Evolutionary conservation across 2,113 vertebrate genomes (phyloP).

Genomic region (Caloenas nicobarica): DNA sequence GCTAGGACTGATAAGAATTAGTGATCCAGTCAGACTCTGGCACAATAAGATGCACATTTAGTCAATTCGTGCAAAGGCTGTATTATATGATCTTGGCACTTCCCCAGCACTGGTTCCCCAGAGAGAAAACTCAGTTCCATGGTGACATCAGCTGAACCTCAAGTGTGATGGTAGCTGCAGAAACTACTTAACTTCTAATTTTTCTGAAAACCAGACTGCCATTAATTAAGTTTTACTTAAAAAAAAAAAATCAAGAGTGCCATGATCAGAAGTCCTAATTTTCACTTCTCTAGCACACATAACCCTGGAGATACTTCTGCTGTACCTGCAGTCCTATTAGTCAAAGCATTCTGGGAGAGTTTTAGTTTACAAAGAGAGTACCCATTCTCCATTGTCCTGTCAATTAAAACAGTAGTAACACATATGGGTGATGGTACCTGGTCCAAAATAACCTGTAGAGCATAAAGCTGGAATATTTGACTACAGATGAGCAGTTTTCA

Average conservation of each 20-base stretch:
- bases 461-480: background rate
- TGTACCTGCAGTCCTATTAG: background rate
- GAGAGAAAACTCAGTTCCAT: conserved; percentile 18
- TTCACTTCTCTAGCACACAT: background rate
- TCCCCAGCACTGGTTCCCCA: background rate
- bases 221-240: background rate
- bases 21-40: conserved; percentile 46
- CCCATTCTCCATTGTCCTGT: background rate
- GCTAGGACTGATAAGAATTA: conserved; percentile 33
- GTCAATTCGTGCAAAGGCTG: conserved; percentile 30
- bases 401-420: background rate
- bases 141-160: conserved; percentile 43
- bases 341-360: background rate
- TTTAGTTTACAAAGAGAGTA: background rate
- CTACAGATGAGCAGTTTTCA: background rate
- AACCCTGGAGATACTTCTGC: background rate
- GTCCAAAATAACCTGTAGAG: background rate
- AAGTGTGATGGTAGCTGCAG: background rate
- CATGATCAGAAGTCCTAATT: background rate
- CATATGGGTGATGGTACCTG: background rate
- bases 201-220: background rate
- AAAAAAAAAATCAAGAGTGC: background rate
- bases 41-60: background rate
- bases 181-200: background rate
- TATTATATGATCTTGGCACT: conserved; percentile 37